These are phyloP conservation scores for Glyphotaelius pellucidus DNA, from an alignment of 2,888 invertebrate genomes.

Conservation along the genomic window DNA sequence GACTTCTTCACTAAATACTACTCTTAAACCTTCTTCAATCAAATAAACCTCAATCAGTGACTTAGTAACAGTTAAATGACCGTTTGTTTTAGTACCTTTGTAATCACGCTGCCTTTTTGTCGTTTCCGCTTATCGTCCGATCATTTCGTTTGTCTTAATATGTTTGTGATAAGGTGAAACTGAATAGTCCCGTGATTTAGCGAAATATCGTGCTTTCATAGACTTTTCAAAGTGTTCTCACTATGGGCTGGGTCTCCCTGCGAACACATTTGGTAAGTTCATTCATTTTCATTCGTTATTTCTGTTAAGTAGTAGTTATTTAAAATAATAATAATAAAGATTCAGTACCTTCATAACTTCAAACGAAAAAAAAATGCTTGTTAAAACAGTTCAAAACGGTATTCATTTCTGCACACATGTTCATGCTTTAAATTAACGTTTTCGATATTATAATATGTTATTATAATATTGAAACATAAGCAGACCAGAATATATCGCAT, in stretches of 20 bases:
- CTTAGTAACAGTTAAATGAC: neutral
- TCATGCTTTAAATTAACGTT: neutral
- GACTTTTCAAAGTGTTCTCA: slow-evolving; percentile 37
- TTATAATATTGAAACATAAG: neutral
- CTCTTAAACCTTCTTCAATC: neutral
- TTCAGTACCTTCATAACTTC: too few species aligned
- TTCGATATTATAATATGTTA: neutral
- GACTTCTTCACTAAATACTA: neutral
- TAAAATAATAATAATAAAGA: neutral
- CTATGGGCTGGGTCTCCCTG: slow-evolving; percentile 79
- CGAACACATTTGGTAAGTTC: slow-evolving; percentile 78
- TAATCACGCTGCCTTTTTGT: neutral
- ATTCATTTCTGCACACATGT: neutral
- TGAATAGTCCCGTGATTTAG: neutral
- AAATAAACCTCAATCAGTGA: neutral
- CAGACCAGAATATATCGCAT: neutral
- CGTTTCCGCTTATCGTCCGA: neutral
- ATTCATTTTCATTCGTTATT: neutral
- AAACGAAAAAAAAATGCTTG: too few species aligned
- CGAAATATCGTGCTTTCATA: neutral
- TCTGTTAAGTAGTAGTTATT: neutral
- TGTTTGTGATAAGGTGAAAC: neutral
- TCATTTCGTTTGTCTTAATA: neutral
- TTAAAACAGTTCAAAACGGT: too few species aligned
- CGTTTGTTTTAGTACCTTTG: neutral